A percentile compares a stretch with the other conserved stretches of the same genome.
Evolutionary conservation across 1,140 invertebrate species (phyloP).

Genomic region (Drosophila littoralis): DNA sequence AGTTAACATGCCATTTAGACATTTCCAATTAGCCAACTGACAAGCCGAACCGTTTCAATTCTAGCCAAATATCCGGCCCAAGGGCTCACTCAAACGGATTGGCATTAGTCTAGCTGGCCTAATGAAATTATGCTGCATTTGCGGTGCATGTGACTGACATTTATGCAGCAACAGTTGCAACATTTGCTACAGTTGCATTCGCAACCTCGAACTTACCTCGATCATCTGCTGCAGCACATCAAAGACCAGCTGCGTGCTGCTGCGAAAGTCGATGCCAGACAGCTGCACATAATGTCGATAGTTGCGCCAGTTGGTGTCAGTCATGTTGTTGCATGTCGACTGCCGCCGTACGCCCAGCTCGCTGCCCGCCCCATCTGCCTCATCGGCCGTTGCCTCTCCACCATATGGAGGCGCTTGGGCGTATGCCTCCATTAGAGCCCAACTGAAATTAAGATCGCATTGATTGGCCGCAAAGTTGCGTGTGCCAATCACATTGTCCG

Average conservation of each 20-base stretch:
- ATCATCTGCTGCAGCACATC: slow-evolving; percentile 84
- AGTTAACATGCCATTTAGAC: slow-evolving; percentile 2
- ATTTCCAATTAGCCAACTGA: slow-evolving; percentile 51
- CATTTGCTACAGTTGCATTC: slow-evolving; percentile 18
- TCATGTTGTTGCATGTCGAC: slow-evolving; percentile 45
- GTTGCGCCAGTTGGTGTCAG: slow-evolving; percentile 76
- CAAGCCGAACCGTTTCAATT: slow-evolving; percentile 47
- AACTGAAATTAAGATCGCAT: slow-evolving; percentile 83
- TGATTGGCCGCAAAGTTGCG: slow-evolving; percentile 79
- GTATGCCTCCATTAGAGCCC: slow-evolving; percentile 80
- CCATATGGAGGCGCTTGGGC: slow-evolving; percentile 18
- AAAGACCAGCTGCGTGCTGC: slow-evolving; percentile 82
- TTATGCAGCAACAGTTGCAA: slow-evolving; percentile 35
- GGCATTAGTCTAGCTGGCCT: slow-evolving; percentile 36
- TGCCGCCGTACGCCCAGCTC: slow-evolving; percentile 12
- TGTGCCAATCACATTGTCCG: slow-evolving; percentile 81
- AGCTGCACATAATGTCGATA: slow-evolving; percentile 75
- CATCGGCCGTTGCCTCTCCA: slow-evolving; percentile 14
- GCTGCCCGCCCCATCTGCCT: slow-evolving; percentile 2
- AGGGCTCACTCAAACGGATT: slow-evolving; percentile 45
- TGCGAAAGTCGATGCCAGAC: slow-evolving; percentile 83
- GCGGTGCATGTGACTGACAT: slow-evolving; percentile 13
- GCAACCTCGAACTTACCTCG: slow-evolving; percentile 67
- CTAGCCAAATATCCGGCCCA: slow-evolving; percentile 7
- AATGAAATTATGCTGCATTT: slow-evolving; percentile 60